Evolutionary conservation across 2,888 invertebrate genomes (phyloP).

Genomic region (Drosophila fulvimacula): DNA sequence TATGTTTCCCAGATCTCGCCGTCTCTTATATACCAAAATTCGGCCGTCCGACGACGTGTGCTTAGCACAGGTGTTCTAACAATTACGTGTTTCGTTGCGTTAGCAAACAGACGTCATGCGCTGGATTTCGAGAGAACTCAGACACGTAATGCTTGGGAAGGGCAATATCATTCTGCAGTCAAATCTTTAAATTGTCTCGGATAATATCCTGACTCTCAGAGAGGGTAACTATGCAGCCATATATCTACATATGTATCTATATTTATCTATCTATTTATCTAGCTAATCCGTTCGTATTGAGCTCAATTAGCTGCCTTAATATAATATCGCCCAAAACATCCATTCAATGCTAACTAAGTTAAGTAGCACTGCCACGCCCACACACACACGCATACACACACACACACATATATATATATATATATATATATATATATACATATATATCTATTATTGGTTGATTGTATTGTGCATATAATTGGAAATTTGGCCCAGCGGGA

Average conservation of each 20-base stretch:
- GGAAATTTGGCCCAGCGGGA: slow-evolving; percentile 30
- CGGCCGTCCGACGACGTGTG: neutral
- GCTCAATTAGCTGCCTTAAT: slow-evolving; percentile 4
- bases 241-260: neutral
- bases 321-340: neutral
- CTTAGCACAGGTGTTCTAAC: neutral
- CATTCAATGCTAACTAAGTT: neutral
- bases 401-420: neutral
- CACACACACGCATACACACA: neutral
- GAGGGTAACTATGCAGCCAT: neutral
- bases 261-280: neutral
- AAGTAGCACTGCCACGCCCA: slow-evolving; percentile 1
- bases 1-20: neutral
- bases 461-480: slow-evolving; percentile 41
- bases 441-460: slow-evolving; percentile 29
- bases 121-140: no score
- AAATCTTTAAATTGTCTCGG: neutral
- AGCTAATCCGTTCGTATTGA: neutral
- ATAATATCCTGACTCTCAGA: neutral
- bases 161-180: neutral
- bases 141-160: no score
- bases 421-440: no score
- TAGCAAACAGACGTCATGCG: no score
- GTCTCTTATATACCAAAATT: neutral
- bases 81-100: neutral